Evolutionary conservation across 92 coral and sea anemone species (phyloP).

Genomic region (Virgularia gustaviana): DNA sequence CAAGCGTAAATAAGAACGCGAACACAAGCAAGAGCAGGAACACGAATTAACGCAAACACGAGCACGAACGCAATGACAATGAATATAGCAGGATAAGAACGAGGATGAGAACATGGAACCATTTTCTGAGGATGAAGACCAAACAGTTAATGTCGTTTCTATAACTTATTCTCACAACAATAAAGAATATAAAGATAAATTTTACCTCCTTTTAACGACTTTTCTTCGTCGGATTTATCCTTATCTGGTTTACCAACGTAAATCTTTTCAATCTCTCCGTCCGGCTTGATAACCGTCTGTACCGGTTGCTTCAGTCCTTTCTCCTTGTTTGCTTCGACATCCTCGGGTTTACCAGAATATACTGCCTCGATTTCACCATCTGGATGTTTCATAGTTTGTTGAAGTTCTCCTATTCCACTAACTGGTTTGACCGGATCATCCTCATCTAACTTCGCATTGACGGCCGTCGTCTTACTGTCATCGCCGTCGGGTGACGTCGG

Average conservation of each 20-base stretch:
- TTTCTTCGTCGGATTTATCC: not conserved
- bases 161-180: not conserved
- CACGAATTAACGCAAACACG: too few relatives aligned
- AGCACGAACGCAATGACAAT: too few relatives aligned
- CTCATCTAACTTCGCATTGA: slow-evolving; percentile 24
- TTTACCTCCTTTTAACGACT: slow-evolving; percentile 28
- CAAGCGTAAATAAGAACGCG: too few relatives aligned
- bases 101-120: too few relatives aligned
- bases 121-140: too few relatives aligned
- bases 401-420: slow-evolving; percentile 15
- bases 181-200: not conserved
- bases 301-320: slow-evolving; percentile 23
- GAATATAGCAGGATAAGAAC: too few relatives aligned
- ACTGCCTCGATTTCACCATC: slow-evolving; percentile 19
- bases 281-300: slow-evolving; percentile 12
- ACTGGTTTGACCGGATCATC: slow-evolving; percentile 29
- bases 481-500: not conserved
- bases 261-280: slow-evolving; percentile 26
- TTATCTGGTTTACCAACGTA: slow-evolving; percentile 30
- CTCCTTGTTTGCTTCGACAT: not conserved
- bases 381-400: slow-evolving; percentile 18
- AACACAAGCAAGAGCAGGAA: too few relatives aligned
- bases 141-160: not conserved
- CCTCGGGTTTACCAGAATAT: slow-evolving; percentile 23
- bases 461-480: not conserved